Conservation (phyloP, 2,797 vertebrate species). For the Sylvilagus floridanus region DNA sequence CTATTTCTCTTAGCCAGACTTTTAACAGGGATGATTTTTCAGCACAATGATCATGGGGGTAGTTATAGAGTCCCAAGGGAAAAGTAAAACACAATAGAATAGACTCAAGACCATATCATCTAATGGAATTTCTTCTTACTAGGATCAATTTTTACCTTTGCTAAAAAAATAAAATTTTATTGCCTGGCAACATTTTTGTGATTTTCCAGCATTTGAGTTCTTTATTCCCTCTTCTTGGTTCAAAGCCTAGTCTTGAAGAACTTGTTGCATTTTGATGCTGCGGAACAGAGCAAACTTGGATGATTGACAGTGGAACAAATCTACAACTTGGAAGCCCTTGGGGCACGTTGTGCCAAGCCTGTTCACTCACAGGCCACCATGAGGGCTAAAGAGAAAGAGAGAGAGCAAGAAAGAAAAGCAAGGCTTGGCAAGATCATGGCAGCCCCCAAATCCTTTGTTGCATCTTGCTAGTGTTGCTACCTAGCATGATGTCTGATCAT, state of each 20-base stretch:
- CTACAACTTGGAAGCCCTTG: not conserved
- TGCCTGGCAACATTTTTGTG: not conserved
- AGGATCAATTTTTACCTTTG: not conserved
- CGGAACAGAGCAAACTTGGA: not conserved
- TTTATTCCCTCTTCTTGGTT: constrained; percentile 23
- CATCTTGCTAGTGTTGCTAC: not conserved
- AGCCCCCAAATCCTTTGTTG: not conserved
- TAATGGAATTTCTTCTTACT: not conserved
- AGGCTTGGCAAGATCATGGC: not conserved
- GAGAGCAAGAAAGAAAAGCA: not conserved
- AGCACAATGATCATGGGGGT: not conserved
- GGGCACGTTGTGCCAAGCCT: not conserved
- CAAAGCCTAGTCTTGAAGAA: constrained; percentile 1
- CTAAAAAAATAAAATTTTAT: not conserved
- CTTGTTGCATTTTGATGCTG: constrained; percentile 6
- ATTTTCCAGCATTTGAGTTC: not conserved
- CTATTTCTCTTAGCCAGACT: too few relatives aligned
- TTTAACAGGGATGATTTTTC: not conserved
- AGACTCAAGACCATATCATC: not conserved
- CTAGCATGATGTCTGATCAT: not conserved
- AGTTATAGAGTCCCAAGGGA: not conserved
- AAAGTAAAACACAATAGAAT: not conserved
- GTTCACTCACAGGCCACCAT: not conserved
- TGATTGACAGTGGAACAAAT: not conserved
- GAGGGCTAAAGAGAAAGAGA: not conserved